Conservation (phyloP, 2,797 vertebrate genomes). For the Peromyscus eremicus region DNA sequence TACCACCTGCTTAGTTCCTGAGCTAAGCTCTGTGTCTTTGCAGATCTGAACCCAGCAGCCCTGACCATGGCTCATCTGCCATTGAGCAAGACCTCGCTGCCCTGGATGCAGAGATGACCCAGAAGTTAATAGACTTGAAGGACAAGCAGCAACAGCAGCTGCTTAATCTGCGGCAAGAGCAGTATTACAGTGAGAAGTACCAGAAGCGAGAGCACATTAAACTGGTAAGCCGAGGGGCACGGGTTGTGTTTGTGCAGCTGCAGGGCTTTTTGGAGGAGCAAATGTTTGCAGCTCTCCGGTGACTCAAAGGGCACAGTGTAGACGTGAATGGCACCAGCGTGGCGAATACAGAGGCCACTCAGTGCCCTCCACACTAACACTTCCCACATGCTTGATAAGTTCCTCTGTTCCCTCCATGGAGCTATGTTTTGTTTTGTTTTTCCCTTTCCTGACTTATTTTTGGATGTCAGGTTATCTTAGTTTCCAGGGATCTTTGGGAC, state of each 20-base stretch:
- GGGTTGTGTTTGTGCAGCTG: accelerated
- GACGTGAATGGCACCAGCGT: not conserved
- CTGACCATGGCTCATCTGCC: slow-evolving; percentile 92
- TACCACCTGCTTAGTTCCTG: not conserved
- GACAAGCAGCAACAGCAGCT: slow-evolving; percentile 97
- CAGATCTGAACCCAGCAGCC: slow-evolving; percentile 91
- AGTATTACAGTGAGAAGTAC: slow-evolving; percentile 99
- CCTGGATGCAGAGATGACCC: slow-evolving; percentile 94
- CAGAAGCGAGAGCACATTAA: slow-evolving; percentile 98
- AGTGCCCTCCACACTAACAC: not conserved
- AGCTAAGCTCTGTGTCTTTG: slow-evolving; percentile 70
- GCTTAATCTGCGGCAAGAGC: slow-evolving; percentile 96
- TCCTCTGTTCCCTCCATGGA: not conserved
- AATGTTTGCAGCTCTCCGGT: not conserved
- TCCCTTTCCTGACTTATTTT: slow-evolving; percentile 6
- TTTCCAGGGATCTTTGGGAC: slow-evolving; percentile 3
- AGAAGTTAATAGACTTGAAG: slow-evolving; percentile 94
- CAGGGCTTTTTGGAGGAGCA: not conserved
- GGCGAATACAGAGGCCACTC: not conserved
- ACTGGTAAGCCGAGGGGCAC: slow-evolving; percentile 89
- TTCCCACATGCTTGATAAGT: not conserved
- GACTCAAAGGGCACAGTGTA: not conserved
- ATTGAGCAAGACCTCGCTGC: slow-evolving; percentile 94
- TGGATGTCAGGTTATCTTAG: not conserved
- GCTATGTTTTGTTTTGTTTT: not conserved